Evolutionary conservation across 2,888 invertebrate species (phyloP).

Genomic region (Archips xylosteana): DNA sequence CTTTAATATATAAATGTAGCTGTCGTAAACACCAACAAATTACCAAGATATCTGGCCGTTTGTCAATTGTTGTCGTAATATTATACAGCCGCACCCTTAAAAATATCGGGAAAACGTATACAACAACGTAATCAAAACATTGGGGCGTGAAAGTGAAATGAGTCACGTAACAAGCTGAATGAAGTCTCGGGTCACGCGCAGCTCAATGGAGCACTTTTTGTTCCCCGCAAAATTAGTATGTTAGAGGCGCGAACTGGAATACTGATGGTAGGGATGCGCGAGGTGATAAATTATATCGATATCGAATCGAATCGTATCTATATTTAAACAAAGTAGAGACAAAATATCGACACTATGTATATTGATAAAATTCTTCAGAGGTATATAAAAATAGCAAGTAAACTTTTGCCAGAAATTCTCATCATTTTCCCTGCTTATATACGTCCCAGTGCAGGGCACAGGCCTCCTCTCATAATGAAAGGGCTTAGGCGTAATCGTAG

Average conservation of each 20-base stretch:
- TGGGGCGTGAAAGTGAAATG: conserved; percentile 37
- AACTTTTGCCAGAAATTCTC: too few relatives aligned
- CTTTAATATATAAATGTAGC: too few relatives aligned
- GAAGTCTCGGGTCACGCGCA: conserved; percentile 18
- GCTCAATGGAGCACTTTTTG: conserved; percentile 21
- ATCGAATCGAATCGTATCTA: background rate
- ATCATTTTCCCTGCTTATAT: too few relatives aligned
- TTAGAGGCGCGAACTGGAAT: conserved; percentile 24
- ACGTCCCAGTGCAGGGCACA: too few relatives aligned
- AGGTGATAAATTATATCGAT: background rate
- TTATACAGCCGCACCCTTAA: background rate
- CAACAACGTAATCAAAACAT: conserved; percentile 33
- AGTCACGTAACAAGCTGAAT: conserved; percentile 28
- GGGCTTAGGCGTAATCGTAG: too few relatives aligned
- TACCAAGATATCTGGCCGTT: too few relatives aligned
- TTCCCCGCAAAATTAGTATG: conserved; percentile 27
- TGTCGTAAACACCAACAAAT: background rate
- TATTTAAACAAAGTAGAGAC: background rate
- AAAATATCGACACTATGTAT: background rate
- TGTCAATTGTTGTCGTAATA: background rate
- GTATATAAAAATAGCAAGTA: too few relatives aligned
- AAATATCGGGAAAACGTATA: conserved; percentile 10
- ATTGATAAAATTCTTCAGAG: too few relatives aligned
- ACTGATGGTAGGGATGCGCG: background rate
- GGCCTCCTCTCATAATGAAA: too few relatives aligned